Evolutionary conservation across 2,888 invertebrate genomes (phyloP).

Genomic region (Tyria jacobaeae): DNA sequence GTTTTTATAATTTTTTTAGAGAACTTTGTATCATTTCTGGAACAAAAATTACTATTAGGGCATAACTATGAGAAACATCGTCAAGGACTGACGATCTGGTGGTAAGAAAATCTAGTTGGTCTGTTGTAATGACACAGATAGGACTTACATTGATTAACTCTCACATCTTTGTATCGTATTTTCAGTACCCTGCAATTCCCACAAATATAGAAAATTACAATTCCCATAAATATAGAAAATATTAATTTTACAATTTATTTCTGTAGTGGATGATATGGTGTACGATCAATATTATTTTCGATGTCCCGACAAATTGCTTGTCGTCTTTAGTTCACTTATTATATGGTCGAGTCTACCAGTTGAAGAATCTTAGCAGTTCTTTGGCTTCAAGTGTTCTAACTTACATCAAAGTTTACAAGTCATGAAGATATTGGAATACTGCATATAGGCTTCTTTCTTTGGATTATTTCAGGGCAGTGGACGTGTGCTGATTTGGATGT

Average conservation of each 20-base stretch:
- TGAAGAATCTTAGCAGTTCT: not conserved
- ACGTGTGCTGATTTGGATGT: not conserved
- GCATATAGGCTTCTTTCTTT: not conserved
- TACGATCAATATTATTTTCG: not conserved
- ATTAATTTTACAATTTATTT: too few relatives aligned
- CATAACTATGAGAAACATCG: too few relatives aligned
- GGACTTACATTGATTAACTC: too few relatives aligned
- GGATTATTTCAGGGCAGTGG: not conserved
- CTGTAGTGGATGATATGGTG: not conserved
- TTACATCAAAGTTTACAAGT: not conserved
- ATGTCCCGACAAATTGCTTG: not conserved
- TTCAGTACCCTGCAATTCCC: not conserved
- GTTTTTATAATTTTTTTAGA: too few relatives aligned
- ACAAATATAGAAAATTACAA: too few relatives aligned
- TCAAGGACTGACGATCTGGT: too few relatives aligned
- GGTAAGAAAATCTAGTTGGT: too few relatives aligned
- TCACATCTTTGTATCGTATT: not conserved
- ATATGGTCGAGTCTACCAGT: too few relatives aligned
- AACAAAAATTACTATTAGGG: too few relatives aligned
- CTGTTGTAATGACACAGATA: too few relatives aligned
- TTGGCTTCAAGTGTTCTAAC: not conserved
- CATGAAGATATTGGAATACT: not conserved
- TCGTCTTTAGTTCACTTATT: not conserved
- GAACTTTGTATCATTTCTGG: too few relatives aligned
- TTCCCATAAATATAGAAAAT: too few relatives aligned